phyloP scores from a whole-genome alignment of 2,113 vertebrate genomes.

The Misgurnus mizolepis region DNA sequence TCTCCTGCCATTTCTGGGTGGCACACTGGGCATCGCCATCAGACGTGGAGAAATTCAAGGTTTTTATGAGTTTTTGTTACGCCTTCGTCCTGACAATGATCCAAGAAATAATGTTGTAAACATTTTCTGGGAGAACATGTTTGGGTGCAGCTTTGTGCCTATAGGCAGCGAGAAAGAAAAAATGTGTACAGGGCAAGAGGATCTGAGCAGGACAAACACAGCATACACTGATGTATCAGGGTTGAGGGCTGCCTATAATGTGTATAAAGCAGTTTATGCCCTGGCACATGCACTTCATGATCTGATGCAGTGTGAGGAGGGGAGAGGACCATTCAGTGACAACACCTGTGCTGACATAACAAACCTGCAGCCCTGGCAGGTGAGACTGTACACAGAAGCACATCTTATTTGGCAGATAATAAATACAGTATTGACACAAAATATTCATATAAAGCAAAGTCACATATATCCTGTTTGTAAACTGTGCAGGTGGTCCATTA shows the following conservation, averaged over 20 bases:
- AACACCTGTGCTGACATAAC: constrained; percentile 65
- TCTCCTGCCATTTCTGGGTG: constrained; percentile 63
- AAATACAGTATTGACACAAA: neutral
- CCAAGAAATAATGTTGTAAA: constrained; percentile 59
- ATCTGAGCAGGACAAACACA: constrained; percentile 51
- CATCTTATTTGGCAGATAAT: neutral
- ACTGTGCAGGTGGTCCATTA: constrained; percentile 65
- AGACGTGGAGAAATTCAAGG: constrained; percentile 70
- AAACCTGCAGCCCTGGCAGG: constrained; percentile 71
- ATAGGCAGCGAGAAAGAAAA: constrained; percentile 5
- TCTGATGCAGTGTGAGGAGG: constrained; percentile 63
- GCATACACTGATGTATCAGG: constrained; percentile 62
- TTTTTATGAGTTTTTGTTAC: constrained; percentile 63
- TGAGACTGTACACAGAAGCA: constrained; percentile 26
- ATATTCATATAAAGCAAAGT: neutral
- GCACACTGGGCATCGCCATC: constrained; percentile 71
- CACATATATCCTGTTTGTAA: neutral
- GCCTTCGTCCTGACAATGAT: constrained; percentile 52
- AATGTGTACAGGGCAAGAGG: constrained; percentile 66
- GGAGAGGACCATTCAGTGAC: constrained; percentile 64
- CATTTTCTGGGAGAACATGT: constrained; percentile 69
- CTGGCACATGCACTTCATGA: constrained; percentile 68
- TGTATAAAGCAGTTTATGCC: constrained; percentile 75
- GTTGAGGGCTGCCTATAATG: constrained; percentile 67
- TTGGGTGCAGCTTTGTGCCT: constrained; percentile 65